phyloP scores from a whole-genome alignment of 1,140 invertebrate species.

The Tetranychus cinnabarinus region DNA sequence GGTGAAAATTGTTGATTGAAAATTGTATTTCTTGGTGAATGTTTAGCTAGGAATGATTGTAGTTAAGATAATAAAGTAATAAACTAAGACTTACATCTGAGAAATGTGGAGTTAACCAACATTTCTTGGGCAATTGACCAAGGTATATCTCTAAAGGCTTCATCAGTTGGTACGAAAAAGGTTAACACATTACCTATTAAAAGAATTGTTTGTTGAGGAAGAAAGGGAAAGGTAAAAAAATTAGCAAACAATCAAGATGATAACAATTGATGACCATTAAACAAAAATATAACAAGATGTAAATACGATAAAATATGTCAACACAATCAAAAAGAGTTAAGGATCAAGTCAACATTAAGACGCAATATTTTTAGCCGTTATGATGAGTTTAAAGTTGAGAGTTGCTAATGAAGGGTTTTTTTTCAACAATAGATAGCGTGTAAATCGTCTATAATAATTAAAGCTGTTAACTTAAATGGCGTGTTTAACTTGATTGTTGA shows the following conservation, averaged over 20 bases:
- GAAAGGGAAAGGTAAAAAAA: not conserved
- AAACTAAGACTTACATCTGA: slow-evolving; percentile 6
- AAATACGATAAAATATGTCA: not conserved
- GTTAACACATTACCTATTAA: slow-evolving; percentile 15
- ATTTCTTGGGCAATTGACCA: slow-evolving; percentile 11
- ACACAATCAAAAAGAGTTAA: not conserved
- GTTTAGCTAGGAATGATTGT: not conserved
- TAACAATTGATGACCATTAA: not conserved
- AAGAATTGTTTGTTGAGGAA: not conserved
- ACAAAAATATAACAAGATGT: not conserved
- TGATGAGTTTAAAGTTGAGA: no score
- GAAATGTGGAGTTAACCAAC: slow-evolving; percentile 5
- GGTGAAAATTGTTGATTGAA: no score
- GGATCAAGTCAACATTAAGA: not conserved
- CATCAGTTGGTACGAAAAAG: slow-evolving; percentile 21
- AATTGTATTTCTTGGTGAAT: slow-evolving; percentile 16
- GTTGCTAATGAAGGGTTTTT: no score
- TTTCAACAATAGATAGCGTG: no score
- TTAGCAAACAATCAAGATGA: not conserved
- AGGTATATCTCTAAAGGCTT: slow-evolving; percentile 19
- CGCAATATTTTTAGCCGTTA: no score
- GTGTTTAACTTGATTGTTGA: no score
- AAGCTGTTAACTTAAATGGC: no score
- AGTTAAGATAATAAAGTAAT: no score
- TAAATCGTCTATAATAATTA: no score